Evolutionary conservation across 2,113 vertebrate genomes (phyloP).

Genomic region (cattle (Bos taurus)): ARS-UCD2.0 NC_037334.1:109170001-109170500

Average conservation of each 20-base stretch:
- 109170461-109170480: not conserved
- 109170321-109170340: not conserved
- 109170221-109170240: fast-evolving
- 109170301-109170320: not conserved
- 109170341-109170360: not conserved
- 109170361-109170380: not conserved
- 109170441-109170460: not conserved
- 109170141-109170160: not conserved
- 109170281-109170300: fast-evolving
- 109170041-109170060: not conserved
- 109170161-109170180: not conserved
- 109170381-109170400: not conserved
- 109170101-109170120: not conserved
- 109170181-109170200: too few relatives aligned
- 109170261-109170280: not conserved
- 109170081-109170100: not conserved
- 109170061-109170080: not conserved
- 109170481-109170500: not conserved
- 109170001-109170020: not conserved
- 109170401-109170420: not conserved
- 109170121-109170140: not conserved
- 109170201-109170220: fast-evolving
- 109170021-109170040: not conserved
- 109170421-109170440: not conserved
- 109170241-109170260: not conserved